phyloP scores from a whole-genome alignment of 2,888 invertebrate species.

The Nephrotoma guestfalica region DNA sequence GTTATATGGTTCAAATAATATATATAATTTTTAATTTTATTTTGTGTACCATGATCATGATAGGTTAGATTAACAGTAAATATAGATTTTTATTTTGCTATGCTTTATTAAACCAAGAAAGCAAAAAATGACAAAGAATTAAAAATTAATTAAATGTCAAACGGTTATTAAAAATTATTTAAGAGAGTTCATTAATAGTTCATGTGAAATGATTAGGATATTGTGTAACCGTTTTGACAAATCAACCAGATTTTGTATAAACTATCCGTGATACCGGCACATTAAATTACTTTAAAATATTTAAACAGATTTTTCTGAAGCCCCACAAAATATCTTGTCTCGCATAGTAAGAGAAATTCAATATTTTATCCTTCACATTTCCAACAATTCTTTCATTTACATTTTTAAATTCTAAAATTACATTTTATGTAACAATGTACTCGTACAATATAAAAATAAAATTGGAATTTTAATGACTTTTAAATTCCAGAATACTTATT shows the following conservation, averaged over 20 bases:
- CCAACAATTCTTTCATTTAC: neutral
- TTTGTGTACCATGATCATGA: neutral
- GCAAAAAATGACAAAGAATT: neutral
- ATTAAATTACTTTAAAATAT: too few species aligned
- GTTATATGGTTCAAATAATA: neutral
- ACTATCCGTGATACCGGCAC: too few species aligned
- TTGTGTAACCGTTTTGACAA: neutral
- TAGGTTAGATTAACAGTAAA: neutral
- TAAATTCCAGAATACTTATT: neutral
- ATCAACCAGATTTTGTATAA: neutral
- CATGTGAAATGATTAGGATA: neutral
- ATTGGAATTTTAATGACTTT: neutral
- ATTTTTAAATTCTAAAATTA: neutral
- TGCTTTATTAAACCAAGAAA: neutral
- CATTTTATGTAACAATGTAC: neutral
- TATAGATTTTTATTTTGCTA: neutral
- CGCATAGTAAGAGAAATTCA: too few species aligned
- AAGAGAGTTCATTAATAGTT: too few species aligned
- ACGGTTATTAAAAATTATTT: neutral
- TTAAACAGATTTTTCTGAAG: too few species aligned
- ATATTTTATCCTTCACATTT: neutral
- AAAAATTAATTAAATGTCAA: neutral
- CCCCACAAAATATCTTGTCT: too few species aligned
- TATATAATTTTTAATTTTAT: neutral
- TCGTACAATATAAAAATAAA: neutral